Evolutionary conservation across 2,113 vertebrate genomes (phyloP).

Genomic region (Morone chrysops): DNA sequence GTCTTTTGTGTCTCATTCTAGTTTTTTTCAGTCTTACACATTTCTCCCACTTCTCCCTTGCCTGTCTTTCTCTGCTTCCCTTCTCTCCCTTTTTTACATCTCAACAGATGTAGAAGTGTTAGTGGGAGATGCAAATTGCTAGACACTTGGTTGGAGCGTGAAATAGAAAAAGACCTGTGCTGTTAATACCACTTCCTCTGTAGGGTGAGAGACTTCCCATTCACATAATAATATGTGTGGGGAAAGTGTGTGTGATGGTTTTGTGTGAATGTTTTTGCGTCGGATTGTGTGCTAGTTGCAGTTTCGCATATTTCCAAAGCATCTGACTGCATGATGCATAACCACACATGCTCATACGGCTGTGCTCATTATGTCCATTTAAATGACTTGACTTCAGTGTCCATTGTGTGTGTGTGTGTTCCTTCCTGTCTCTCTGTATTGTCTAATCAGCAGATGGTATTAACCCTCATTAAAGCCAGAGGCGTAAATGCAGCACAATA

Average conservation of each 20-base stretch:
- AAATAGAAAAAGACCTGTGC: constrained; percentile 74
- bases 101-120: constrained; percentile 66
- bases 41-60: background rate
- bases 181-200: constrained; percentile 72
- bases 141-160: constrained; percentile 80
- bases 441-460: constrained; percentile 56
- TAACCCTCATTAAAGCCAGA: constrained; percentile 41
- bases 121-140: constrained; percentile 69
- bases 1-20: background rate
- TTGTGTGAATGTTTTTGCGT: constrained; percentile 26
- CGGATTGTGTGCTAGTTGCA: constrained; percentile 1
- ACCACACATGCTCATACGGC: constrained; percentile 27
- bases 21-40: background rate
- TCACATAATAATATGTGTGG: constrained; percentile 44
- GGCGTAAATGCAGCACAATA: constrained; percentile 32
- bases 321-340: constrained; percentile 31
- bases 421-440: constrained; percentile 21
- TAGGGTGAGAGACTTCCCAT: constrained; percentile 57
- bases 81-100: constrained; percentile 33
- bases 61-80: constrained; percentile 16
- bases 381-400: constrained; percentile 41
- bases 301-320: constrained; percentile 33
- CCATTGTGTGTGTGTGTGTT: background rate
- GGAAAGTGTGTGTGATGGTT: constrained; percentile 13
- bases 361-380: constrained; percentile 57